phyloP scores from a whole-genome alignment of 2,113 vertebrate species.

The Elaphurus davidianus region DNA sequence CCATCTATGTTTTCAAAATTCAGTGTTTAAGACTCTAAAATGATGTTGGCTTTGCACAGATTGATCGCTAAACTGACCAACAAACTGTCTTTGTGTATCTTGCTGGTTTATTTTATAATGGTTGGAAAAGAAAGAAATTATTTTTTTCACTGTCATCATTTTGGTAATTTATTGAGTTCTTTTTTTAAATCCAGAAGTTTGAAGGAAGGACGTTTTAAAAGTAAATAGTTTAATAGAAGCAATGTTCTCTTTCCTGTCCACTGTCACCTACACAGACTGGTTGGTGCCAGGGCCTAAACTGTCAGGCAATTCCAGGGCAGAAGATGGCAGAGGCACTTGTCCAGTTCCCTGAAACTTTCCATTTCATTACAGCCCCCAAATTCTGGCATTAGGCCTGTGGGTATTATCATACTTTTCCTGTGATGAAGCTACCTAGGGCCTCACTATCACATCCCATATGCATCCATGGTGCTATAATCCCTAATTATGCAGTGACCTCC shows the following conservation, averaged over 20 bases:
- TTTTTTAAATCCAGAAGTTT: not conserved
- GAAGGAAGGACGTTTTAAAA: not conserved
- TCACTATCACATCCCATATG: not conserved
- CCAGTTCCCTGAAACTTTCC: not conserved
- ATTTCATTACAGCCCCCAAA: not conserved
- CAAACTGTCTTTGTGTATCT: not conserved
- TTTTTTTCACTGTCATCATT: not conserved
- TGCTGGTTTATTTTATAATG: not conserved
- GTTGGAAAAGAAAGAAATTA: not conserved
- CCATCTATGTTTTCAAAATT: not conserved
- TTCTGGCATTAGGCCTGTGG: not conserved
- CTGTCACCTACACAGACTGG: not conserved
- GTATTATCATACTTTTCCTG: not conserved
- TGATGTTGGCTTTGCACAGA: not conserved
- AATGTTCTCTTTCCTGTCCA: not conserved
- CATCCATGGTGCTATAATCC: not conserved
- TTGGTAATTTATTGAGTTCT: not conserved
- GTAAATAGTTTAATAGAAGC: not conserved
- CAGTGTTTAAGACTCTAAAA: slow-evolving; percentile 33
- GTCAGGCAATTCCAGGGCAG: not conserved
- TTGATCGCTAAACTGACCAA: not conserved
- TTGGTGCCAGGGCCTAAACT: not conserved
- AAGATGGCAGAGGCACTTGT: not conserved
- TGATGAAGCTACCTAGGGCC: not conserved
- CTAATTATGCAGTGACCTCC: not conserved